A percentile compares a stretch with the other conserved stretches of the same genome.
These are phyloP conservation scores for Manacus vitellinus DNA, from an alignment of 2,113 vertebrate genomes.

Conservation along the genomic window DNA sequence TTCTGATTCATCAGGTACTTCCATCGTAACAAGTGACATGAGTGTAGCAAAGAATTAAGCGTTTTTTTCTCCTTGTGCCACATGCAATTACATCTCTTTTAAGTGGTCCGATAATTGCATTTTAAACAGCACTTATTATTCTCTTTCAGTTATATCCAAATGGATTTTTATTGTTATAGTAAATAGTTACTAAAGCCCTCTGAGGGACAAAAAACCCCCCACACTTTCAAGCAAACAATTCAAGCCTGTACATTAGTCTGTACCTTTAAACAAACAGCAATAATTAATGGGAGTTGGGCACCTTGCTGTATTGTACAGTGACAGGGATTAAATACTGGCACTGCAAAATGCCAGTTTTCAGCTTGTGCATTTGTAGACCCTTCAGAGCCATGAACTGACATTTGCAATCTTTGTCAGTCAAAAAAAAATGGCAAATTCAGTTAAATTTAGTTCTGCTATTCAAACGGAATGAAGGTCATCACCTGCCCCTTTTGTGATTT, in stretches of 20 bases:
- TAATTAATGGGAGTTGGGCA: slow-evolving; percentile 23
- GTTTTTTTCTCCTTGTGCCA: not conserved
- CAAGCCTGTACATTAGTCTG: not conserved
- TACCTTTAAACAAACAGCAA: slow-evolving; percentile 40
- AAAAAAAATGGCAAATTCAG: slow-evolving; percentile 67
- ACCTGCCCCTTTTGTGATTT: slow-evolving; percentile 57
- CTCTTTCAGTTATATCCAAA: slow-evolving; percentile 36
- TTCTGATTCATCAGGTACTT: slow-evolving; percentile 44
- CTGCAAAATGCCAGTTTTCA: slow-evolving; percentile 66
- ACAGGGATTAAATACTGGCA: slow-evolving; percentile 56
- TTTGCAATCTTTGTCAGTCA: slow-evolving; percentile 65
- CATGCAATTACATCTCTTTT: slow-evolving; percentile 49
- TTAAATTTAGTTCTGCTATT: slow-evolving; percentile 74
- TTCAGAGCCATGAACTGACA: slow-evolving; percentile 64
- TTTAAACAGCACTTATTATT: slow-evolving; percentile 42
- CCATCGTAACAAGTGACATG: not conserved
- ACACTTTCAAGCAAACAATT: not conserved
- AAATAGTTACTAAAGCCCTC: not conserved
- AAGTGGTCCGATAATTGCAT: slow-evolving; percentile 50
- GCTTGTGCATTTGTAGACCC: slow-evolving; percentile 47
- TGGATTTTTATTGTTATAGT: slow-evolving; percentile 19
- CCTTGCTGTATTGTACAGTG: slow-evolving; percentile 32
- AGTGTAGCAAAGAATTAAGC: not conserved
- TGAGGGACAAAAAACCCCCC: not conserved
- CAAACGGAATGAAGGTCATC: slow-evolving; percentile 69